phyloP scores from a whole-genome alignment of 2,888 invertebrate genomes.

The Epiblema foenella region DNA sequence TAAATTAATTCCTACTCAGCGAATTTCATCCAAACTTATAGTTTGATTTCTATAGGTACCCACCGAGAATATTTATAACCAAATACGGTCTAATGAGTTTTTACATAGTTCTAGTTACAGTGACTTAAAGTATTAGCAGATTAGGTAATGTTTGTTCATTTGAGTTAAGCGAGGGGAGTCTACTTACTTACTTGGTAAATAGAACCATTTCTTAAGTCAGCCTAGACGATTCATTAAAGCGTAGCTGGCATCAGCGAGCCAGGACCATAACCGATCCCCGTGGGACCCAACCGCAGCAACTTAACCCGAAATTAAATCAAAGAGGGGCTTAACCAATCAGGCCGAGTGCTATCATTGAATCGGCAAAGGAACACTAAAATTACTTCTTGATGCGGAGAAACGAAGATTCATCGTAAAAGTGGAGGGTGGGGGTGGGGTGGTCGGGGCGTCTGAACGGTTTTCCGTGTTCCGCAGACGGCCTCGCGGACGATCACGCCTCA shows the following conservation, averaged over 20 bases:
- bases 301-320: slow-evolving; percentile 85
- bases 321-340: slow-evolving; percentile 84
- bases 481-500: slow-evolving; percentile 79
- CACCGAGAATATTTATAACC: no score
- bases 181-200: slow-evolving; percentile 28
- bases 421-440: slow-evolving; percentile 64
- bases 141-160: slow-evolving; percentile 20
- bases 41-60: no score
- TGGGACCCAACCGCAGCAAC: slow-evolving; percentile 76
- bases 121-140: neutral
- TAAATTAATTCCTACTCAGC: no score
- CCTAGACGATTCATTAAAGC: slow-evolving; percentile 38
- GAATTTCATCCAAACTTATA: no score
- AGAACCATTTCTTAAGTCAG: slow-evolving; percentile 38
- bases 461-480: slow-evolving; percentile 82
- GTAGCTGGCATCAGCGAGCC: slow-evolving; percentile 39
- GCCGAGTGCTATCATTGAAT: slow-evolving; percentile 85
- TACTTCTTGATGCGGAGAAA: slow-evolving; percentile 85
- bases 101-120: neutral
- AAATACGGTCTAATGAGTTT: neutral
- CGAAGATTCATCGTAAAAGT: slow-evolving; percentile 85
- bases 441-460: slow-evolving; percentile 80
- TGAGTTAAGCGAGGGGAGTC: slow-evolving; percentile 4
- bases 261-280: slow-evolving; percentile 67
- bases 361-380: slow-evolving; percentile 85